phyloP scores from a whole-genome alignment of 2,888 invertebrate species.

The Aplocera efformata region DNA sequence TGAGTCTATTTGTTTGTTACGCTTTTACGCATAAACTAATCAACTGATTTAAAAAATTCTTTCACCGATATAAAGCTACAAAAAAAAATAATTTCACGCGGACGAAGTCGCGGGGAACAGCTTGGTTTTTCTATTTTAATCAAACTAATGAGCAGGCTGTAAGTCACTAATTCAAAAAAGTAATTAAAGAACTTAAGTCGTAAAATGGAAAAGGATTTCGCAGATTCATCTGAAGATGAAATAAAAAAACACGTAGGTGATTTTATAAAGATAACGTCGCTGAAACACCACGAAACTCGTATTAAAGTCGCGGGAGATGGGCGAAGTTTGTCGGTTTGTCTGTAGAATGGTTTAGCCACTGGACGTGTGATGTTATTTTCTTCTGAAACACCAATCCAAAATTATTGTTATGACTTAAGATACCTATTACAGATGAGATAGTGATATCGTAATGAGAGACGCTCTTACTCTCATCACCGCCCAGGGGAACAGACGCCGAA shows the following conservation, averaged over 20 bases:
- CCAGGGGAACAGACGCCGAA: too few relatives aligned
- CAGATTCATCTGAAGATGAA: constrained; percentile 17
- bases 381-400: too few relatives aligned
- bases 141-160: background rate
- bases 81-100: too few relatives aligned
- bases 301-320: constrained; percentile 58
- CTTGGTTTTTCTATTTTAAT: background rate
- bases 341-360: constrained; percentile 5
- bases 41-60: too few relatives aligned
- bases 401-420: too few relatives aligned
- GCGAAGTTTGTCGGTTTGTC: constrained; percentile 50
- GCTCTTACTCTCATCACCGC: too few relatives aligned
- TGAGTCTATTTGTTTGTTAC: too few relatives aligned
- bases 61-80: too few relatives aligned
- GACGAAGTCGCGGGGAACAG: too few relatives aligned
- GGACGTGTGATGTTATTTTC: background rate
- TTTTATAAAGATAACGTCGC: constrained; percentile 57
- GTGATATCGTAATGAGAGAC: too few relatives aligned
- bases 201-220: constrained; percentile 15
- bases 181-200: constrained; percentile 23
- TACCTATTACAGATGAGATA: too few relatives aligned
- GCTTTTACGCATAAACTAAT: too few relatives aligned
- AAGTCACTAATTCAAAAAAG: constrained; percentile 12
- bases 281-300: constrained; percentile 53
- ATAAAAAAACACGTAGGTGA: constrained; percentile 47